These are phyloP conservation scores for Allygus modestus DNA, from an alignment of 2,888 invertebrate genomes.

Conservation along the genomic window DNA sequence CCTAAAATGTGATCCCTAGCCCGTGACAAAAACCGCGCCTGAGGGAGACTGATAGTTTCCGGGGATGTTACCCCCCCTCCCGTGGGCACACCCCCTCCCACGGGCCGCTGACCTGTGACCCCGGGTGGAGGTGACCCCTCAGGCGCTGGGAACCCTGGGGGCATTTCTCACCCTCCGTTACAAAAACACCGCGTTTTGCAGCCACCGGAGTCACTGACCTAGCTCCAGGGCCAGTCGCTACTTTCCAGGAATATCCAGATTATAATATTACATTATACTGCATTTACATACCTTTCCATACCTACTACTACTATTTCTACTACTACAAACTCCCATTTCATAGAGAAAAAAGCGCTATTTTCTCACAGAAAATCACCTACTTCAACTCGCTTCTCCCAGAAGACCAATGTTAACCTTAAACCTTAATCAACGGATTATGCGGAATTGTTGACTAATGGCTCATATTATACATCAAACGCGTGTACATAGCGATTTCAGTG, in stretches of 20 bases:
- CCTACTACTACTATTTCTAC: not conserved
- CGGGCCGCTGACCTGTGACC: not conserved
- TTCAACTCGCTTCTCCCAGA: too few relatives aligned
- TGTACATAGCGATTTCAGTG: too few relatives aligned
- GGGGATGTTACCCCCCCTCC: not conserved
- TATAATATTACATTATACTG: too few relatives aligned
- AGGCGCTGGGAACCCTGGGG: not conserved
- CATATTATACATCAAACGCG: too few relatives aligned
- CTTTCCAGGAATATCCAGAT: too few relatives aligned
- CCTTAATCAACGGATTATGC: too few relatives aligned
- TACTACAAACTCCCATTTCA: not conserved
- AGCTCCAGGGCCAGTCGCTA: not conserved
- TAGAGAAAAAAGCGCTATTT: too few relatives aligned
- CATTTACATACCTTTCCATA: too few relatives aligned
- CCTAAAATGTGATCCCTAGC: not conserved
- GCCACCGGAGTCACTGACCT: conserved; percentile 10
- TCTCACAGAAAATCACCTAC: too few relatives aligned
- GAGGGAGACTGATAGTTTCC: not conserved
- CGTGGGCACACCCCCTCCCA: too few relatives aligned
- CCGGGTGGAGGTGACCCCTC: not conserved
- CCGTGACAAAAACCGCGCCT: not conserved
- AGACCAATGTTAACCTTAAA: too few relatives aligned
- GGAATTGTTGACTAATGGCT: too few relatives aligned
- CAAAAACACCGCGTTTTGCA: not conserved
- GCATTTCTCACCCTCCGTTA: not conserved